Conservation (phyloP, 2,113 vertebrate genomes). For the Equus quagga region DNA sequence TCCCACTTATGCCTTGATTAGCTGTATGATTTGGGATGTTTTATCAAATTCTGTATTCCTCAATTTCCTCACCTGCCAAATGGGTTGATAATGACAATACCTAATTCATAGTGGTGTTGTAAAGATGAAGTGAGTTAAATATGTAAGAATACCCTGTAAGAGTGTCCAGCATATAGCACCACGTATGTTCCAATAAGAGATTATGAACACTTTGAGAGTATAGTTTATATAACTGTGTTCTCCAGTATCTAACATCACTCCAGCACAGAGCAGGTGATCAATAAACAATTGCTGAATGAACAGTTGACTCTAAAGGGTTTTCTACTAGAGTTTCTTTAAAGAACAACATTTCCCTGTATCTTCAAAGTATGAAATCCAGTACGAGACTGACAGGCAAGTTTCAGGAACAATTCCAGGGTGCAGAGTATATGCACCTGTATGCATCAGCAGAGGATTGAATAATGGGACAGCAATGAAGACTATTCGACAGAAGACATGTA, state of each 20-base stretch:
- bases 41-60: neutral
- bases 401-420: neutral
- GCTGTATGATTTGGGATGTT: too few relatives aligned
- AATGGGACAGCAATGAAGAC: neutral
- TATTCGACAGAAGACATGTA: conserved; percentile 9
- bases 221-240: neutral
- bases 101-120: neutral
- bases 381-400: neutral
- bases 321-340: neutral
- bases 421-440: neutral
- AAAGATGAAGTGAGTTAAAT: neutral
- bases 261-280: neutral
- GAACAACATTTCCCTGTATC: neutral
- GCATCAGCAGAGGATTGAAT: neutral
- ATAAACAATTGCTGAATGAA: neutral
- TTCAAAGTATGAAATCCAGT: neutral
- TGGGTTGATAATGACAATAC: neutral
- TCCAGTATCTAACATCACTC: neutral
- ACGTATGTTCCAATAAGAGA: neutral
- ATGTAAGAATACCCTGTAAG: neutral
- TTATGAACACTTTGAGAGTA: neutral
- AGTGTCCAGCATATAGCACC: neutral
- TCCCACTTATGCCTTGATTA: neutral
- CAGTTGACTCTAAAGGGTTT: neutral
- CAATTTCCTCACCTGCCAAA: neutral